phyloP scores from a whole-genome alignment of 1,140 invertebrate genomes.

The Manduca sexta region DNA sequence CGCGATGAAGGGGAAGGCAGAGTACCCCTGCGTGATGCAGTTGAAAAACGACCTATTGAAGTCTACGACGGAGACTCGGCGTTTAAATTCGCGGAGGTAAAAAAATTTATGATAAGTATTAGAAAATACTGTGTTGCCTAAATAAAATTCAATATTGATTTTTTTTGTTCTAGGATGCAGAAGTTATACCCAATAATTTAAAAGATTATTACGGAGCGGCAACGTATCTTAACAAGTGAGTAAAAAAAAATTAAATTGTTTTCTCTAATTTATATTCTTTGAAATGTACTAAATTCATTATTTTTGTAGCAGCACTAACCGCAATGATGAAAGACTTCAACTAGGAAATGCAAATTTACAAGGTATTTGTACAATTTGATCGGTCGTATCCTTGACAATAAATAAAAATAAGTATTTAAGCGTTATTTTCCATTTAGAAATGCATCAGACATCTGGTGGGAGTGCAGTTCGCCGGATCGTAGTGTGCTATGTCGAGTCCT shows the following conservation, averaged over 20 bases:
- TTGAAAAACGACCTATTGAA: constrained; percentile 76
- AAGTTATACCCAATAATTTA: constrained; percentile 14
- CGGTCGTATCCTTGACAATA: background rate
- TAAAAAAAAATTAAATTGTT: background rate
- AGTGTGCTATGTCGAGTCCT: constrained; percentile 81
- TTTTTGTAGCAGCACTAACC: constrained; percentile 29
- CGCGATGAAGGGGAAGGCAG: constrained; percentile 49
- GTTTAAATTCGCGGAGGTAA: too few species aligned
- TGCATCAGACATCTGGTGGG: constrained; percentile 48
- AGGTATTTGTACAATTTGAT: constrained; percentile 30
- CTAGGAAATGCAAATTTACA: constrained; percentile 60
- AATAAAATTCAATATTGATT: constrained; percentile 1
- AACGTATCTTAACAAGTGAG: constrained; percentile 53
- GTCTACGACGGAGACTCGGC: constrained; percentile 30
- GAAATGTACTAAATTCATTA: background rate
- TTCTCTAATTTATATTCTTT: background rate
- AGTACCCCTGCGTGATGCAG: constrained; percentile 77
- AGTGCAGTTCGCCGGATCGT: constrained; percentile 48
- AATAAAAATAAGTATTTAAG: background rate
- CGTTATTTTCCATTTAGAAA: constrained; percentile 30
- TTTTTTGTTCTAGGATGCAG: constrained; percentile 32
- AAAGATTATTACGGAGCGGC: constrained; percentile 62
- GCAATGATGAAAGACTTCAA: constrained; percentile 47
- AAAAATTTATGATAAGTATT: too few species aligned
- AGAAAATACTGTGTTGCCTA: too few species aligned